Percentiles rank a stretch among this genome's conserved stretches.
Evolutionary conservation across 2,888 invertebrate species (phyloP).

Genomic region (Chaetogeoica ovagalla): DNA sequence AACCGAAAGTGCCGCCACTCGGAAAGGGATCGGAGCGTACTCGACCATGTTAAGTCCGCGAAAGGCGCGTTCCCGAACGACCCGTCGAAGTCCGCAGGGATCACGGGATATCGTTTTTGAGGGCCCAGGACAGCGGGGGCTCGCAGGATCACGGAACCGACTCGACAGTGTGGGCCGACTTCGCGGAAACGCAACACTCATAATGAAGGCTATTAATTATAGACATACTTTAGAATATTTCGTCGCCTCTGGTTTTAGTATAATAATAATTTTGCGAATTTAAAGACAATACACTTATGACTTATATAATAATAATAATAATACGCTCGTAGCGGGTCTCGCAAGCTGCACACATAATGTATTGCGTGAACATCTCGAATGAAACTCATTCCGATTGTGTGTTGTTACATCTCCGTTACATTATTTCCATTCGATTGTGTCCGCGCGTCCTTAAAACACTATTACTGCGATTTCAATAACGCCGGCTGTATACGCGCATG

Average conservation of each 20-base stretch:
- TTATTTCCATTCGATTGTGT: too few species aligned
- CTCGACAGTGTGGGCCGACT: conserved; percentile 1
- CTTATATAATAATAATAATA: too few species aligned
- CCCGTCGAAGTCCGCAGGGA: conserved; percentile 16
- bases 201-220: conserved; percentile 33
- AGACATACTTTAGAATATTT: neutral
- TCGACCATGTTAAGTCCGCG: conserved; percentile 31
- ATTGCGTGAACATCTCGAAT: too few species aligned
- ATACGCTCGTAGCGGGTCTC: too few species aligned
- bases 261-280: neutral
- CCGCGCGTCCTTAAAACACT: too few species aligned
- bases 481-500: too few species aligned
- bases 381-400: too few species aligned
- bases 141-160: conserved; percentile 22
- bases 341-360: too few species aligned
- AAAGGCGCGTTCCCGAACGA: neutral
- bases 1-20: conserved; percentile 10
- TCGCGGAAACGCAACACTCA: neutral
- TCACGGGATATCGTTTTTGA: conserved; percentile 14
- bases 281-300: neutral
- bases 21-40: neutral
- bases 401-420: too few species aligned
- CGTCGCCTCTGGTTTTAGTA: neutral
- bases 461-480: too few species aligned
- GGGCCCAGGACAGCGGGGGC: neutral